Evolutionary conservation across 2,888 invertebrate genomes (phyloP).

Genomic region (Scelioninae gen. 1): DNA sequence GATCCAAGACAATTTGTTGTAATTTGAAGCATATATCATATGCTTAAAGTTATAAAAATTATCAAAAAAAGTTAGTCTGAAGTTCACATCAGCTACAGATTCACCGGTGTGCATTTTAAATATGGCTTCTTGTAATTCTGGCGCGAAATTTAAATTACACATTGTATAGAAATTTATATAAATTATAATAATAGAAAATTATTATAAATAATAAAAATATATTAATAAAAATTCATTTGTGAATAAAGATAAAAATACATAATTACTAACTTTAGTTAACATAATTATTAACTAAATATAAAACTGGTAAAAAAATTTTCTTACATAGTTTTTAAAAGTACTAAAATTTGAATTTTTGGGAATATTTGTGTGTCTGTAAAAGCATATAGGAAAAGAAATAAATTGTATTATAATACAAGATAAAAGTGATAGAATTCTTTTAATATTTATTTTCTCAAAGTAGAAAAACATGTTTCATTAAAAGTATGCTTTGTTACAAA

Average conservation of each 20-base stretch:
- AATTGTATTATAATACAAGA: not conserved
- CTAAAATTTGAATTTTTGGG: no score
- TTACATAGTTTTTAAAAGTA: no score
- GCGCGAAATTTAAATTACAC: constrained; percentile 13
- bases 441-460: constrained; percentile 9
- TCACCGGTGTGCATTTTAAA: not conserved
- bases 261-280: no score
- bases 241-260: not conserved
- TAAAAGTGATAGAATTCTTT: not conserved
- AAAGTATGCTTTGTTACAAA: constrained; percentile 11
- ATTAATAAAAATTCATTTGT: not conserved
- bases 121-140: not conserved
- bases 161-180: no score
- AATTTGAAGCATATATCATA: no score
- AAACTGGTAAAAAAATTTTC: no score
- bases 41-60: no score
- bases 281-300: no score
- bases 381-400: no score
- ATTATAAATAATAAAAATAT: no score
- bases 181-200: no score
- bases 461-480: constrained; percentile 22
- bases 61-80: not conserved
- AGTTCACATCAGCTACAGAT: not conserved
- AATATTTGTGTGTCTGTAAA: not conserved
- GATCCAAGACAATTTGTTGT: no score